A percentile compares a stretch with the other conserved stretches of the same genome.
phyloP scores from a whole-genome alignment of 2,888 invertebrate species.

The Allacma fusca region DNA sequence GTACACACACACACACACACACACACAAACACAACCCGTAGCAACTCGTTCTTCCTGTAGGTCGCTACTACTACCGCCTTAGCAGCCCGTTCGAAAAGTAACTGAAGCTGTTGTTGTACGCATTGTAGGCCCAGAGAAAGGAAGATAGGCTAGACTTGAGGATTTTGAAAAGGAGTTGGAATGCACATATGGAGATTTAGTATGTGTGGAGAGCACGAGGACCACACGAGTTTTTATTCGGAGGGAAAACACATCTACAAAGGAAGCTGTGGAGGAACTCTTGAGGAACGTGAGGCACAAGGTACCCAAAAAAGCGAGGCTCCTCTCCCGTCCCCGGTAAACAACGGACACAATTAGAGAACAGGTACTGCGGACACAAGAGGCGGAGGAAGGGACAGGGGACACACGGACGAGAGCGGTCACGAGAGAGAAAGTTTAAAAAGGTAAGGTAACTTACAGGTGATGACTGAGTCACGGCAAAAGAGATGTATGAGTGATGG shows the following conservation, averaged over 20 bases:
- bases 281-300: not conserved
- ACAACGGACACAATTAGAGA: not conserved
- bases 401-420: not conserved
- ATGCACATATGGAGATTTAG: not conserved
- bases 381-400: not conserved
- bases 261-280: not conserved
- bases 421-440: not conserved
- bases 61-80: not conserved
- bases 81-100: not conserved
- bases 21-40: conserved; percentile 35
- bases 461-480: conserved; percentile 5
- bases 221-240: not conserved
- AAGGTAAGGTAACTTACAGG: not conserved
- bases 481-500: not conserved
- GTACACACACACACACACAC: not conserved
- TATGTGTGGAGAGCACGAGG: not conserved
- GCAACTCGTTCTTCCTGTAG: conserved; percentile 17
- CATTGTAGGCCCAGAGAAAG: too few species aligned
- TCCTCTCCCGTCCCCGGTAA: not conserved
- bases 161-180: too few species aligned
- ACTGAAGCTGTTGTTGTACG: too few species aligned
- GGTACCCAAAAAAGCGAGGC: not conserved
- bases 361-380: not conserved
- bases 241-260: not conserved
- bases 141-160: too few species aligned